Evolutionary conservation across 2,888 invertebrate genomes (phyloP).

Genomic region (Lingula anatina): DNA sequence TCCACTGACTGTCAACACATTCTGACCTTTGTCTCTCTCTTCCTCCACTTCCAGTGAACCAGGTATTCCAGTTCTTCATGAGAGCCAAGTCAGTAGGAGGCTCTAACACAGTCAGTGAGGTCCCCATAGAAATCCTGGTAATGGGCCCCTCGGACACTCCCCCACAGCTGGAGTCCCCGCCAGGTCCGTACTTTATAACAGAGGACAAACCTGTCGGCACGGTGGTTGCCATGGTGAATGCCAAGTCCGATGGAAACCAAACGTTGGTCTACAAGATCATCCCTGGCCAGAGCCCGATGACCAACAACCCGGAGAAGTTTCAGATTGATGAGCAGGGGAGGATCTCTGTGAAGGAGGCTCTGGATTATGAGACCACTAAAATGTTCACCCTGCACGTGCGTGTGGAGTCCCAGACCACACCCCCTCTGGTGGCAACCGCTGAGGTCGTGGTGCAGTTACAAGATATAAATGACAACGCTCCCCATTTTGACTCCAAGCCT

Average conservation of each 20-base stretch:
- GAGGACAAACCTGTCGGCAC: slow-evolving; percentile 71
- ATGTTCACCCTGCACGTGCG: slow-evolving; percentile 50
- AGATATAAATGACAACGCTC: slow-evolving; percentile 87
- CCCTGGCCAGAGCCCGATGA: slow-evolving; percentile 57
- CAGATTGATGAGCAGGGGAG: slow-evolving; percentile 30
- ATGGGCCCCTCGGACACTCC: slow-evolving; percentile 66
- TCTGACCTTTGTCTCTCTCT: too few relatives aligned
- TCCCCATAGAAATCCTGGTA: slow-evolving; percentile 75
- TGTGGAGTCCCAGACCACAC: slow-evolving; percentile 69
- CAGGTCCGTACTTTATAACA: slow-evolving; percentile 72
- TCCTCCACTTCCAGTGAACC: slow-evolving; percentile 22
- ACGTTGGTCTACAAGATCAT: slow-evolving; percentile 61
- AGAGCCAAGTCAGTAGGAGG: slow-evolving; percentile 79
- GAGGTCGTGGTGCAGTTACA: slow-evolving; percentile 70
- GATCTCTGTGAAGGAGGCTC: slow-evolving; percentile 58
- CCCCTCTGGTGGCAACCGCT: slow-evolving; percentile 61
- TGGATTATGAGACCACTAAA: slow-evolving; percentile 71
- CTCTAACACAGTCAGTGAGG: slow-evolving; percentile 66
- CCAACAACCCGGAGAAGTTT: slow-evolving; percentile 50
- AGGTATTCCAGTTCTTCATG: slow-evolving; percentile 76
- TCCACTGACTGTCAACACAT: too few relatives aligned
- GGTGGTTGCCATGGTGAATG: slow-evolving; percentile 65
- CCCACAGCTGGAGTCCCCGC: slow-evolving; percentile 70
- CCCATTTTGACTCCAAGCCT: slow-evolving; percentile 77
- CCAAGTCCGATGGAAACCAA: slow-evolving; percentile 60